Evolutionary conservation across 2,797 vertebrate species (phyloP), one percentile per base, ranked within the genome.

Genomic region (Gymnopithys bicolor): DNA sequence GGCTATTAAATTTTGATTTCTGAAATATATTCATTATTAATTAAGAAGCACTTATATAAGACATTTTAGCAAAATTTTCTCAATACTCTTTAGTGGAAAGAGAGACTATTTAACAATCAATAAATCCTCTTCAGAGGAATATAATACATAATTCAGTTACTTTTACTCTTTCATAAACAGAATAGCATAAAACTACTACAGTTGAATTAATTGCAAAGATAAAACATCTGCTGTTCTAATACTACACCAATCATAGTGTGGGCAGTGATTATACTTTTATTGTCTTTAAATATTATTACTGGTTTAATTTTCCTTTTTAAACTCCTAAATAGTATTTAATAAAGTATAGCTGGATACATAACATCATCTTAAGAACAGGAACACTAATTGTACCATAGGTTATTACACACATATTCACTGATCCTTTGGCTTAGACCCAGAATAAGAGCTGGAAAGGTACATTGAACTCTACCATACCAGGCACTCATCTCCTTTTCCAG

Each of bases 1-100:
- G 11, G 78, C 77, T 87, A 95, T 95, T 94, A 95, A 87, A 89
- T 85, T 94, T 96, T 93, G 52, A 95, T 90, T 77, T 83, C 64
- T 79, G 56, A 93, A 95, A 94, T 84, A 76, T 49, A 93, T 81
- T 78, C 39, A 95, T 95, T 92, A 96, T 94, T 96, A 93, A 94
- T 76, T 82, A 84, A 82, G 67, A 22, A 84, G 81, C 60, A 85
- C 60, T 95, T 93, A 90, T 3, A 19, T 64, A 87, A 95, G 84
- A 70, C 0, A 2, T 79, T 89, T 89, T 64, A 93, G 48, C 32
- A 90, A 45, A 51, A 70, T 82, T 82, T 93, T 84, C 55, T 81
- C 51, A 46, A 59, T 70, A 69, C 71, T 81, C 32, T 85, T 81
- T 80, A 35, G 30, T 55, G 30, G 90, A 79, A 81, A 85, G 19